Conservation (phyloP, 1,140 invertebrate species). For the Colletes latitarsis region DNA sequence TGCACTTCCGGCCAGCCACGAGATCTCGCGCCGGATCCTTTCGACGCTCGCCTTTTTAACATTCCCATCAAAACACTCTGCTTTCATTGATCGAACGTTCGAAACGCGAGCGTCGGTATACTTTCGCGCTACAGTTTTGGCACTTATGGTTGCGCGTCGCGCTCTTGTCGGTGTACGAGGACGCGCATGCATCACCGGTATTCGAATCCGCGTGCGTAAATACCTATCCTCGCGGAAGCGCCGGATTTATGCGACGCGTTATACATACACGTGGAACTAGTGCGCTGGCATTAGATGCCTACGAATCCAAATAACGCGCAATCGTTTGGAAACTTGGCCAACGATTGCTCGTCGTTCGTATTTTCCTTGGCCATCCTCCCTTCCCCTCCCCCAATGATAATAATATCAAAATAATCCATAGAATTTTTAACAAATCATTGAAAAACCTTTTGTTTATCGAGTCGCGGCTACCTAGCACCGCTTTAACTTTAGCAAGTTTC, state of each 20-base stretch:
- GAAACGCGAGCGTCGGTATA: too few species aligned
- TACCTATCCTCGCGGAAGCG: background rate
- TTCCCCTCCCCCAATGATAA: too few species aligned
- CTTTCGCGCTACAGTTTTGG: background rate
- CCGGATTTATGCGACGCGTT: conserved; percentile 17
- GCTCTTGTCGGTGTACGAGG: background rate
- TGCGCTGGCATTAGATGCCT: background rate
- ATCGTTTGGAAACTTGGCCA: background rate
- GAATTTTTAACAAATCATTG: too few species aligned
- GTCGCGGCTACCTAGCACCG: too few species aligned
- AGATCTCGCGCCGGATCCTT: too few species aligned
- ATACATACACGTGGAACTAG: background rate
- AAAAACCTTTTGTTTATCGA: too few species aligned
- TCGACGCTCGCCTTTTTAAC: too few species aligned
- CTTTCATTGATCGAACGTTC: too few species aligned
- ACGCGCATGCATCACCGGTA: conserved; percentile 14
- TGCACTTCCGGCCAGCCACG: too few species aligned
- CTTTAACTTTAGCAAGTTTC: background rate
- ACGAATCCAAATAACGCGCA: background rate
- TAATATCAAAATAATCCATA: too few species aligned
- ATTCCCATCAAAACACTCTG: too few species aligned
- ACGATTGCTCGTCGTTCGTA: background rate
- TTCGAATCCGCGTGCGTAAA: background rate
- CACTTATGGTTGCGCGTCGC: background rate
- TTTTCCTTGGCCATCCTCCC: background rate